Percentiles rank a stretch among this genome's conserved stretches.
phyloP scores from a whole-genome alignment of 2,888 invertebrate genomes.

The Gisinianus flammeolus region DNA sequence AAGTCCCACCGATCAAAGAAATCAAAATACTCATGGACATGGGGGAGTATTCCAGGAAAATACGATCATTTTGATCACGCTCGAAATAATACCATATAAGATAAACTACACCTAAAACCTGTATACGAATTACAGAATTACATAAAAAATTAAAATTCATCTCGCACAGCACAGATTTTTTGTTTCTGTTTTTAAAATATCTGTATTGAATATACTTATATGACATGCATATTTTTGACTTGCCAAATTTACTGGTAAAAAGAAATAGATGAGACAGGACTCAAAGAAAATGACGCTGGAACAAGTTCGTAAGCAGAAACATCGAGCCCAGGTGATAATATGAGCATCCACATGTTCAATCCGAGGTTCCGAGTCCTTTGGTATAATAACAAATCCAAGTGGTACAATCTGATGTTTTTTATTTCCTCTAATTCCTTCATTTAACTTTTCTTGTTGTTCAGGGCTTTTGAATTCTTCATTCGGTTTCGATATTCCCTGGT shows the following conservation, averaged over 20 bases:
- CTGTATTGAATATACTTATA: no score
- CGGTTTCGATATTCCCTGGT: neutral
- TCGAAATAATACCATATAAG: constrained; percentile 8
- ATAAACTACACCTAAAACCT: neutral
- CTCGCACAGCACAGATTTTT: neutral
- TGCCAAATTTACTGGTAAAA: constrained; percentile 3
- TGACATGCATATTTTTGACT: no score
- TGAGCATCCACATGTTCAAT: neutral
- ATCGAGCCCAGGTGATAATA: constrained; percentile 2
- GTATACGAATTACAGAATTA: neutral
- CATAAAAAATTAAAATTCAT: neutral
- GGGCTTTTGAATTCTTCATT: neutral
- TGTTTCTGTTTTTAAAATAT: neutral
- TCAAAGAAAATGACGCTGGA: constrained; percentile 19
- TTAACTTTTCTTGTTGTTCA: neutral
- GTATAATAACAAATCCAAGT: constrained; percentile 9
- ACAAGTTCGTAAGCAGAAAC: neutral
- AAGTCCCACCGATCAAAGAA: neutral
- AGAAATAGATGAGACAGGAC: constrained; percentile 17
- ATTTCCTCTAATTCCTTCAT: neutral
- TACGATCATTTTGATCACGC: neutral
- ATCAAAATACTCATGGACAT: neutral
- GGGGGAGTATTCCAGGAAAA: neutral
- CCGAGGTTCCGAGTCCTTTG: constrained; percentile 18
- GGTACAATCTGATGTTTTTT: neutral